Evolutionary conservation across 2,797 vertebrate species (phyloP).

Genomic region (Coccyzus lansbergi): DNA sequence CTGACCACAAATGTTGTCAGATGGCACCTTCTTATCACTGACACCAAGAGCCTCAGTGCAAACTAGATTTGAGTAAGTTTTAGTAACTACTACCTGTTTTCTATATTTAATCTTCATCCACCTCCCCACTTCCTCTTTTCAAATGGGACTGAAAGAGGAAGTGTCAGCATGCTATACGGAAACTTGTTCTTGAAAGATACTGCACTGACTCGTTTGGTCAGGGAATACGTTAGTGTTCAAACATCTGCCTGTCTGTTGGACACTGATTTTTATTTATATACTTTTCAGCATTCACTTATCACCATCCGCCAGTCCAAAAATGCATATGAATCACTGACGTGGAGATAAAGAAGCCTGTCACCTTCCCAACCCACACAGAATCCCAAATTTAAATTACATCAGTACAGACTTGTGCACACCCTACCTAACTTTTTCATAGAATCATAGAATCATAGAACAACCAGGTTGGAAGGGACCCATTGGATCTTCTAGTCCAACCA

Average conservation of each 20-base stretch:
- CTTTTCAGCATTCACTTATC: not conserved
- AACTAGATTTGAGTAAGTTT: not conserved
- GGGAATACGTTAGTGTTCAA: not conserved
- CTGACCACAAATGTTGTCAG: not conserved
- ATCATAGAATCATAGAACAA: too few relatives aligned
- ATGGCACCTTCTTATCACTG: not conserved
- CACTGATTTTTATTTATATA: not conserved
- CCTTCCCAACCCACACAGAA: not conserved
- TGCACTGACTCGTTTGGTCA: not conserved
- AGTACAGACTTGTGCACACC: not conserved
- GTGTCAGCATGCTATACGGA: not conserved
- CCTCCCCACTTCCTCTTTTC: constrained; percentile 13
- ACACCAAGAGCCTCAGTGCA: not conserved
- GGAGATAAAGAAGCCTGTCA: not conserved
- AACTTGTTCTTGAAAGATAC: not conserved
- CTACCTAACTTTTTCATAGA: not conserved
- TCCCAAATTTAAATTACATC: not conserved
- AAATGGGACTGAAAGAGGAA: not conserved
- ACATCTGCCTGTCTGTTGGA: not conserved
- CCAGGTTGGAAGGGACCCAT: too few relatives aligned
- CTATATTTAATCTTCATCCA: not conserved
- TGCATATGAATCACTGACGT: not conserved
- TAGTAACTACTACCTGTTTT: not conserved
- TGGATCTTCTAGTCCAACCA: too few relatives aligned
- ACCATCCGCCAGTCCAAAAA: not conserved